Evolutionary conservation across 2,113 vertebrate species (phyloP), one percentile per base, ranked within the genome.

Genomic region (Chascanopsetta lugubris): DNA sequence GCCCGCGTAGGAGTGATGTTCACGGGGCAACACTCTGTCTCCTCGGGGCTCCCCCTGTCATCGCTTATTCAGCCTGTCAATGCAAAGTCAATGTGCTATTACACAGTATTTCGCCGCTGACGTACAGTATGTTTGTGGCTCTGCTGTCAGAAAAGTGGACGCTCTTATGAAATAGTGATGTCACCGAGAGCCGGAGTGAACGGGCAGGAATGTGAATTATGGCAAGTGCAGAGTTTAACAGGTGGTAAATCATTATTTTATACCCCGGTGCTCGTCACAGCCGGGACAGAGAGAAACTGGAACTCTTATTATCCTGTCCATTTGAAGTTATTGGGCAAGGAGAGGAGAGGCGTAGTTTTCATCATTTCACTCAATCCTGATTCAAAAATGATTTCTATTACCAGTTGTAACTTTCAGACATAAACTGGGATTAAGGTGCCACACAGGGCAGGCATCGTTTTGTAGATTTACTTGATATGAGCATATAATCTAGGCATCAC

Each of bases 11-110:
- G 12, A 46, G 45, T 11, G 20, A 61, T 43, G 13, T 49, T 55
- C 34, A 43, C 17, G 34, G 24, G 30, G n/a, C 46, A 59, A 49
- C 13, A 0, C 12, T 47, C 7, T 5, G 5, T 51, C 6, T 22
- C 49, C 1, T 38, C 42, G 2, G n/a, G 42, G 36, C 49, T 21
- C 22, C 32, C 3, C 22, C 42, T 30, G 18, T 45, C 32, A 60
- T 73, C 22, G 54, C 27, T 68, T 47, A 55, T 69, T 64, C 47
- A 73, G 6, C 12, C 27, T 24, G 58, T 49, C 62, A 58, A 49
- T 61, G 49, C 8, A 12, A 1, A 53, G 58, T 68, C 43, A 34
- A 59, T 34, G 26, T 38, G 17, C 5, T 22, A 61, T 61, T 50
- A 62, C 38, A 21, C 51, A 54, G 47, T 12, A 10, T 22, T 2